These are phyloP conservation scores for Spea hammondii DNA, from an alignment of 2,797 vertebrate genomes.

Conservation along the genomic window DNA sequence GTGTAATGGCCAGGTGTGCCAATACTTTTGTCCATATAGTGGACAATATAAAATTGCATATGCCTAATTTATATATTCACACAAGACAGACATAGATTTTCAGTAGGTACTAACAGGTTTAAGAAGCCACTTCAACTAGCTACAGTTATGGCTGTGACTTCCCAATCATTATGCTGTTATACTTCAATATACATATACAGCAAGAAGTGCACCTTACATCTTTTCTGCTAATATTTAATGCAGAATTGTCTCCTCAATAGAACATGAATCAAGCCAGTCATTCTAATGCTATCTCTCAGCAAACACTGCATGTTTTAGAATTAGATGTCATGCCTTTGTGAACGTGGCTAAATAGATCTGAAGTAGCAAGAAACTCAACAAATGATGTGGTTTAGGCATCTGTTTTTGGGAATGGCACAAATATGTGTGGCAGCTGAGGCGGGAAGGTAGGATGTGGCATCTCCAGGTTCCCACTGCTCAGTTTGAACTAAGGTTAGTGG, in stretches of 20 bases:
- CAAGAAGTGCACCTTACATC: no score
- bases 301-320: background rate
- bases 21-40: no score
- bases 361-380: slow-evolving; percentile 54
- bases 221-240: no score
- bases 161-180: no score
- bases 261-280: background rate
- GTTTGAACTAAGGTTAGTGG: slow-evolving; percentile 36
- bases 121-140: no score
- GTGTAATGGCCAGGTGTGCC: no score
- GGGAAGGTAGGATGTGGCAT: slow-evolving; percentile 58
- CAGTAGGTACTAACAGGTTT: no score
- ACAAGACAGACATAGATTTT: no score
- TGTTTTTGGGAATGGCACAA: slow-evolving; percentile 59
- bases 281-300: background rate
- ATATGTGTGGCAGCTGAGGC: slow-evolving; percentile 51
- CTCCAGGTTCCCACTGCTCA: slow-evolving; percentile 40
- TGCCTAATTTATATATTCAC: no score
- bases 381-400: slow-evolving; percentile 49
- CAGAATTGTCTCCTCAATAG: background rate
- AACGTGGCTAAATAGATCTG: slow-evolving; percentile 48
- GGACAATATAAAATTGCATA: no score
- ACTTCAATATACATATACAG: no score
- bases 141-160: no score
- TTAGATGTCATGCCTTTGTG: slow-evolving; percentile 23